Evolutionary conservation across 30 jellyfish, hydroid and myxozoan species (phyloP), one percentile per base, ranked within the genome.

Genomic region (Catostylus mosaicus): DNA sequence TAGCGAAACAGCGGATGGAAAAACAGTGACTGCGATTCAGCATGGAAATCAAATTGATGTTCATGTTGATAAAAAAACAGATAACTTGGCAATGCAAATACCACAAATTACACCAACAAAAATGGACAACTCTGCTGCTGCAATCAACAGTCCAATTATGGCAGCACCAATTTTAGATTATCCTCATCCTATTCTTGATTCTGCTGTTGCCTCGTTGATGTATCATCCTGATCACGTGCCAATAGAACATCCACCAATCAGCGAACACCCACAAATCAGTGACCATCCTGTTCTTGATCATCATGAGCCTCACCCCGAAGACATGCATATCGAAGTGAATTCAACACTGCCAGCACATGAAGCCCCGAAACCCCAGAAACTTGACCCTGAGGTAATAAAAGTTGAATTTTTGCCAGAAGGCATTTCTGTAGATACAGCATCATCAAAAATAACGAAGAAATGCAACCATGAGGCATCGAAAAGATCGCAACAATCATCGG

Each of bases 371-470:
- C 89, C 91, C 1, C 86, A 76, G 69, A 80, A 76, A 37, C 67
- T 72, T n/a, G 95, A 93, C 20, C 91, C 98, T 18, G 98, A 93
- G 38, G 90, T 93, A 23, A 83, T 93, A 78, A 93, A 93, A 75
- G 98, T 93, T n/a, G 98, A 93, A 33, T 93, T 93, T 63, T 77
- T 93, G 26, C 97, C 98, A 2, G 98, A 93, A 30, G 98, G 93
- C 40, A 90, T 85, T 36, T 76, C 88, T 56, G 94, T 84, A 3
- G 88, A 84, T 37, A 84, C 94, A 16, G 82, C 88, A 1, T 79
- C 88, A 61, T 63, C 83, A 43, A 84, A 84, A 47, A 75, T 84
- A 0, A 5, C 88, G 1, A 73, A 84, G 88, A 84, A 84, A 62
- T 84, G 88, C 77, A 51, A 73, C 12, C 47, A 30, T 29, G 82